These are phyloP conservation scores for Leptobrachium ailaonicum DNA, from an alignment of 2,113 vertebrate species.

Conservation along the genomic window DNA sequence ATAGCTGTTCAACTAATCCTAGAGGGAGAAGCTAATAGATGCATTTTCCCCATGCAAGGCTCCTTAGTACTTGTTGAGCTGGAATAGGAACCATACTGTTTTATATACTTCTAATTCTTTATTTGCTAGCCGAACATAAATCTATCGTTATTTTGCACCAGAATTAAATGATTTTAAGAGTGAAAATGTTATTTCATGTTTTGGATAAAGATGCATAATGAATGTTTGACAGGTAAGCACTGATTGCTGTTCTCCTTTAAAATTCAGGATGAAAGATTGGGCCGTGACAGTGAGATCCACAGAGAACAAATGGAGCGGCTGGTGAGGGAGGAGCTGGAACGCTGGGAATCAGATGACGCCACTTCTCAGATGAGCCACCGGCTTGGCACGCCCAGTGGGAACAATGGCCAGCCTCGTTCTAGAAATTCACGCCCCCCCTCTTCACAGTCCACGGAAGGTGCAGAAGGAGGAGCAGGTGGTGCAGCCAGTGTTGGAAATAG, in stretches of 20 bases:
- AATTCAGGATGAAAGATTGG: conserved; percentile 83
- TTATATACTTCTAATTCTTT: no score
- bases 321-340: conserved; percentile 89
- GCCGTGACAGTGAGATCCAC: conserved; percentile 80
- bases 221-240: no score
- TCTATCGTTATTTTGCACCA: no score
- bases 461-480: conserved; percentile 62
- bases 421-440: conserved; percentile 76
- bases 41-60: no score
- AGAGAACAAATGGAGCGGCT: conserved; percentile 90
- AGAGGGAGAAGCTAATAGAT: no score
- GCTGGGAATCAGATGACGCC: conserved; percentile 88
- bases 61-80: no score
- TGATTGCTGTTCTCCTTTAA: not conserved
- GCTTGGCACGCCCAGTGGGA: conserved; percentile 68
- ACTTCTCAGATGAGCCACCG: conserved; percentile 83
- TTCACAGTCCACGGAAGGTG: conserved; percentile 82
- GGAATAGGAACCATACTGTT: no score
- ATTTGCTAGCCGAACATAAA: no score
- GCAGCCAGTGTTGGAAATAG: conserved; percentile 57
- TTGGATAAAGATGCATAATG: no score
- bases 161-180: no score
- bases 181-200: no score
- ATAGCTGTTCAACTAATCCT: no score
- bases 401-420: conserved; percentile 65